Percentiles rank a stretch among this genome's conserved stretches.
Conservation (phyloP, 2,113 vertebrate species). For the Regulus satrapa region DNA sequence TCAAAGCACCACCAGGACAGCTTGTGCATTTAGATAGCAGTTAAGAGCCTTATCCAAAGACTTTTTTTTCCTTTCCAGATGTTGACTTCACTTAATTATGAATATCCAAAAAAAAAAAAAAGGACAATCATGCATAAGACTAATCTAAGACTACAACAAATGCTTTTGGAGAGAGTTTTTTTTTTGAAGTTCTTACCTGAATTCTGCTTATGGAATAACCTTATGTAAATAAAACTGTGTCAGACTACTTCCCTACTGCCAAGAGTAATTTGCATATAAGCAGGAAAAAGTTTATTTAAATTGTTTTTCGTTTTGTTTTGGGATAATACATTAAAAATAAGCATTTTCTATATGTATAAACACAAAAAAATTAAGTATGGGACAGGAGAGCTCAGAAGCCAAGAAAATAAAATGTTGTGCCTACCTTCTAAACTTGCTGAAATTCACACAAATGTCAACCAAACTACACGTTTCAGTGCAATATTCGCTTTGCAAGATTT, state of each 20-base stretch:
- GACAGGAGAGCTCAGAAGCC: background rate
- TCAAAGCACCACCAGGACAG: background rate
- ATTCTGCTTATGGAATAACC: background rate
- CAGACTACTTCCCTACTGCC: rapidly evolving
- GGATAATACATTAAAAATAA: background rate
- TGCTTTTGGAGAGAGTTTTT: background rate
- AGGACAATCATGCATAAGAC: background rate
- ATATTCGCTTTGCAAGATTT: background rate
- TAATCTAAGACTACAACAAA: background rate
- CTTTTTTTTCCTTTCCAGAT: background rate
- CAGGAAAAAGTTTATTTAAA: background rate
- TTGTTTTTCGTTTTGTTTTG: background rate
- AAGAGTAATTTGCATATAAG: background rate
- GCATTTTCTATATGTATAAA: background rate
- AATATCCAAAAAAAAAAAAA: background rate
- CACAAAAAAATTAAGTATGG: background rate
- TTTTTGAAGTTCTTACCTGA: background rate
- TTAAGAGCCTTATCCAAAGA: background rate
- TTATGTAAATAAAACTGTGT: background rate
- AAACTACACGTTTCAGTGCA: background rate
- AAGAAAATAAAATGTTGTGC: background rate
- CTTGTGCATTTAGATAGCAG: background rate
- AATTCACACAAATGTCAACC: background rate
- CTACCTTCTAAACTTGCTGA: background rate
- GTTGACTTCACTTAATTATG: background rate